phyloP scores from a whole-genome alignment of 2,113 vertebrate genomes.

The Lepus americanus region DNA sequence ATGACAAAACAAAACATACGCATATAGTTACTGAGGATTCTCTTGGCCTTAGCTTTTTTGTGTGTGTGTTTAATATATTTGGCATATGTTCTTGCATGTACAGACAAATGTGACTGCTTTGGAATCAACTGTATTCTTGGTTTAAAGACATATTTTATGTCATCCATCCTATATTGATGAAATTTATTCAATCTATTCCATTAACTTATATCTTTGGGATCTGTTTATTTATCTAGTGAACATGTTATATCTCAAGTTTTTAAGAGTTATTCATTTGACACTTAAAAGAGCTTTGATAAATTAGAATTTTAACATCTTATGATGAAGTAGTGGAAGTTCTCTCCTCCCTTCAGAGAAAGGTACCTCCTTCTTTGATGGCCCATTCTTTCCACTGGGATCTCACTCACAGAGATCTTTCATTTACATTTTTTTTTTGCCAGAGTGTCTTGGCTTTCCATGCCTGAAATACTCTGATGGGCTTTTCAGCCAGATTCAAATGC shows the following conservation, averaged over 20 bases:
- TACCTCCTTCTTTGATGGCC: too few species aligned
- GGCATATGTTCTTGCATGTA: rapidly evolving
- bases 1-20: neutral
- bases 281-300: neutral
- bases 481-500: too few species aligned
- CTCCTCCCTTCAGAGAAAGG: too few species aligned
- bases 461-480: too few species aligned
- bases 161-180: neutral
- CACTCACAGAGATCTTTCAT: too few species aligned
- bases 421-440: too few species aligned
- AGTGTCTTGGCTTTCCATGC: too few species aligned
- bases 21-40: neutral
- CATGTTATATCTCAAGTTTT: neutral
- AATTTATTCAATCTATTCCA: neutral
- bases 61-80: neutral
- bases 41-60: neutral
- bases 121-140: neutral
- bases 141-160: neutral
- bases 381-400: too few species aligned
- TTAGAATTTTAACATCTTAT: neutral
- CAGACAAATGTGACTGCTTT: neutral
- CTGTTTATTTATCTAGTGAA: neutral
- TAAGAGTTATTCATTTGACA: neutral
- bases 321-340: too few species aligned
- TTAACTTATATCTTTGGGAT: neutral